Base-by-base conservation (phyloP, 2,888 invertebrate genomes). In the Blomia tropicalis region DNA sequence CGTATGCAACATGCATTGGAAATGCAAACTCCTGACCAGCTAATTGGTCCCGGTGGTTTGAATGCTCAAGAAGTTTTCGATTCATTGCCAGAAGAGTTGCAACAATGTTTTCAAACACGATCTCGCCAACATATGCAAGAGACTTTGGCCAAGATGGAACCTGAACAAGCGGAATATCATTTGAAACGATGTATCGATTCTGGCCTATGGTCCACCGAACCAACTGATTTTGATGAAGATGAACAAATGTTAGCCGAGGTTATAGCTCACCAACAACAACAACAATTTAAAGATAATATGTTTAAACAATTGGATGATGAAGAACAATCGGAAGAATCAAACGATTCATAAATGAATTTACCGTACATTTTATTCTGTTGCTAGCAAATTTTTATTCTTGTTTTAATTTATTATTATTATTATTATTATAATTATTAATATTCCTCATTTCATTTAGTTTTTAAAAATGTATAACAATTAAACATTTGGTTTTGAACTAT, bases 31-130 rank as follows among this genome's bases (percentile, higher is more conserved):
- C 78, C 82, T 62, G 78, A 86, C 71, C 84, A 84, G 59, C 79
- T 92, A 36, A 77, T 93, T 17, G 93, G 96, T 0, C 98, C 98
- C 0, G 98, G 96, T 17, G 96, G 96, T 0, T 78, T 99, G 22
- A 98, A 99, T 75, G 96, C 96, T 0, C 81, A 87, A 2, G 96
- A 99, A 77, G 96, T 99, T 0, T 89, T 92, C 72, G 92, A 95
- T 71, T 80, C 83, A 66, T 77, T 98, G 63, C 98, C 98, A 65
- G 83, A 86, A 75, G 88, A 87, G 62, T 70, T 80, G 70, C 73
- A 76, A 67, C 72, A 77, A 53, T 79, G 79, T 66, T 81, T 81
- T 72, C 79, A 80, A 67, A 68, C 69, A 0, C 88, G 90, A 75
- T 86, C 98, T 73, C 85, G 93, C 66, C 81, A 82, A 43, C 73